phyloP scores from a whole-genome alignment of 2,888 invertebrate genomes.

The Psylliodes chrysocephalus region DNA sequence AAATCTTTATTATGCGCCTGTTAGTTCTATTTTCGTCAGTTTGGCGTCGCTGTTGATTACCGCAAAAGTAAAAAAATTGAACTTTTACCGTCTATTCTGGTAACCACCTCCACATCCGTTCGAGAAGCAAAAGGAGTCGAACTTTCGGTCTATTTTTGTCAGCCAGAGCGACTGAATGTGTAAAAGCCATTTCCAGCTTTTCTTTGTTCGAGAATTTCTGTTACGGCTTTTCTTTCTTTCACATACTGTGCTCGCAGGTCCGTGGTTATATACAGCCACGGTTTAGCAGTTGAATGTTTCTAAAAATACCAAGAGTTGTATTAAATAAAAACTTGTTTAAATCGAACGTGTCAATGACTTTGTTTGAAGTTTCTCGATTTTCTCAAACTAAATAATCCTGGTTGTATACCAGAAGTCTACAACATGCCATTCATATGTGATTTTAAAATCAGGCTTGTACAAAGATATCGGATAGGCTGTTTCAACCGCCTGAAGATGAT shows the following conservation, averaged over 20 bases:
- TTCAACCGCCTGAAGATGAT: too few relatives aligned
- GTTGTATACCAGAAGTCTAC: too few relatives aligned
- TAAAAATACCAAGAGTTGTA: background rate
- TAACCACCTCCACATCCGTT: conserved; percentile 52
- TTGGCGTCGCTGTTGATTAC: background rate
- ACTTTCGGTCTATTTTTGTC: conserved; percentile 46
- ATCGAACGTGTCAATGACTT: conserved; percentile 5
- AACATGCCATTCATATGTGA: too few relatives aligned
- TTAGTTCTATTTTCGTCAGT: background rate
- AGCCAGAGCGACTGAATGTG: conserved; percentile 42
- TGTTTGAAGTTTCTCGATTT: background rate
- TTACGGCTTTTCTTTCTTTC: conserved; percentile 8
- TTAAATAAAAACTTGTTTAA: background rate
- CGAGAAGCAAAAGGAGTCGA: conserved; percentile 37
- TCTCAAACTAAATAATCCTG: too few relatives aligned
- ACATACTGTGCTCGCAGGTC: background rate
- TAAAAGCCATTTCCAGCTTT: conserved; percentile 41
- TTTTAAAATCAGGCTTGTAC: too few relatives aligned
- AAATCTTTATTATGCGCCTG: too few relatives aligned
- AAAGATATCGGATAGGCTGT: too few relatives aligned
- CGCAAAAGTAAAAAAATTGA: conserved; percentile 40
- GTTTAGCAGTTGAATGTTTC: conserved; percentile 8
- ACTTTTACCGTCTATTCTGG: conserved; percentile 49
- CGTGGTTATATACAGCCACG: background rate
- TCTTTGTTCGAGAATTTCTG: conserved; percentile 37